These are phyloP conservation scores for Chydorus sphaericus DNA, from an alignment of 2,888 invertebrate species.

Conservation along the genomic window DNA sequence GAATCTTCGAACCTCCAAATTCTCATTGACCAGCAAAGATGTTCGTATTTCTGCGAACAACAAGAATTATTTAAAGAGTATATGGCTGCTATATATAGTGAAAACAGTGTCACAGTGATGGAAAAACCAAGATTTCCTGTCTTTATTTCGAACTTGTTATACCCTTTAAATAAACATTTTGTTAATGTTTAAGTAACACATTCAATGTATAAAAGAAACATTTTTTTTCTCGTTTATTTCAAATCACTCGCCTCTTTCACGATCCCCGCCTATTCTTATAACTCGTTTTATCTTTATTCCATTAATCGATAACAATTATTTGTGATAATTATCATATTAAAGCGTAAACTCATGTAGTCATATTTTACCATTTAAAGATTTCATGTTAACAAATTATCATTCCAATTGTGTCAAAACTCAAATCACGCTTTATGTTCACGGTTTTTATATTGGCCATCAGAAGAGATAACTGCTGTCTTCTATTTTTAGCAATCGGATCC, in stretches of 20 bases:
- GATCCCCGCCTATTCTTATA: slow-evolving; percentile 37
- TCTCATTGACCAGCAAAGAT: slow-evolving; percentile 38
- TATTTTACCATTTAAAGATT: too few species aligned
- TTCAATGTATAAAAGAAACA: slow-evolving; percentile 19
- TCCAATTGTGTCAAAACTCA: too few species aligned
- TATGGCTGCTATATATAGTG: slow-evolving; percentile 34
- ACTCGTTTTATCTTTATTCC: slow-evolving; percentile 36
- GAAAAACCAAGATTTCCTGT: slow-evolving; percentile 35
- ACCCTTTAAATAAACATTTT: too few species aligned
- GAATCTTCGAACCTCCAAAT: slow-evolving; percentile 35
- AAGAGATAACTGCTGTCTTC: too few species aligned
- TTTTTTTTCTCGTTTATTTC: slow-evolving; percentile 35
- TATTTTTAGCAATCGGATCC: too few species aligned
- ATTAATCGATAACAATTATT: slow-evolving; percentile 25
- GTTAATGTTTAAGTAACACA: not conserved
- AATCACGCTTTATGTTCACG: too few species aligned
- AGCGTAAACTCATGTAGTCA: too few species aligned
- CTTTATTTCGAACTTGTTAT: slow-evolving; percentile 28
- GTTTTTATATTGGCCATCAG: too few species aligned
- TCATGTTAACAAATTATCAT: too few species aligned
- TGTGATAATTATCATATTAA: not conserved
- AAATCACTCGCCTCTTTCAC: slow-evolving; percentile 44
- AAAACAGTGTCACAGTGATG: slow-evolving; percentile 40
- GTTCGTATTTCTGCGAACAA: slow-evolving; percentile 32
- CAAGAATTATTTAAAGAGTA: slow-evolving; percentile 33